Evolutionary conservation across 2,797 vertebrate species (phyloP), one percentile per base, ranked within the genome.

Genomic region (Dermochelys coriacea): DNA sequence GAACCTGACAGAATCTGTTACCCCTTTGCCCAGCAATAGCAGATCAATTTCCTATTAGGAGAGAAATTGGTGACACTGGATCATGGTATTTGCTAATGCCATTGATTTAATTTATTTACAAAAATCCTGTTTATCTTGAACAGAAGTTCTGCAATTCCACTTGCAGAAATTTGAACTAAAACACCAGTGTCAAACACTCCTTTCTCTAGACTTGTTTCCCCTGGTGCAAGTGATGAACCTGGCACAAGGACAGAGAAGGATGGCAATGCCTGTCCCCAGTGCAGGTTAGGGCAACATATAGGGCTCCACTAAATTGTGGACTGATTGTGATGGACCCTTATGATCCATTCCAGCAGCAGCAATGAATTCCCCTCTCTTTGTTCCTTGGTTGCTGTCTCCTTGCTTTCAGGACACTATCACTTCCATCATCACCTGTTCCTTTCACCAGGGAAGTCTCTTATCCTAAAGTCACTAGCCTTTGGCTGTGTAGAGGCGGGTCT

Each of bases 81-180:
- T 85, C 27, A 31, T 54, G 45, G 11, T 88, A 57, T 93, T 97
- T 96, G 89, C 50, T 83, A 47, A 52, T 81, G 41, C n/a, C n/a
- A 68, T 37, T 68, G 61, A n/a, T 68, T 68, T 86, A 14, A 85
- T 83, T 91, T 89, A 83, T 85, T 89, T 50, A 81, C 37, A 51
- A 68, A 68, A 68, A 68, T 68, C n/a, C 19, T 21, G n/a, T 37
- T 68, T 37, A 68, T 68, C 6, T 64, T 64, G 34, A n/a, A 64
- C 4, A n/a, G 34, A 64, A 64, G 15, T n/a, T n/a, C 34, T 64
- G 34, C 34, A n/a, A 64, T 78, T 81, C 47, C 25, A 19, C 27
- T 91, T 83, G 80, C 71, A 94, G 54, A 92, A 93, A 91, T 54
- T 85, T 83, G 21, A 90, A 59, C 75, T 21, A 74, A n/a, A 86